A percentile compares a stretch with the other conserved stretches of the same genome.
These are phyloP conservation scores for Artibeus jamaicensis DNA, from an alignment of 2,797 vertebrate genomes.

Conservation along the genomic window DNA sequence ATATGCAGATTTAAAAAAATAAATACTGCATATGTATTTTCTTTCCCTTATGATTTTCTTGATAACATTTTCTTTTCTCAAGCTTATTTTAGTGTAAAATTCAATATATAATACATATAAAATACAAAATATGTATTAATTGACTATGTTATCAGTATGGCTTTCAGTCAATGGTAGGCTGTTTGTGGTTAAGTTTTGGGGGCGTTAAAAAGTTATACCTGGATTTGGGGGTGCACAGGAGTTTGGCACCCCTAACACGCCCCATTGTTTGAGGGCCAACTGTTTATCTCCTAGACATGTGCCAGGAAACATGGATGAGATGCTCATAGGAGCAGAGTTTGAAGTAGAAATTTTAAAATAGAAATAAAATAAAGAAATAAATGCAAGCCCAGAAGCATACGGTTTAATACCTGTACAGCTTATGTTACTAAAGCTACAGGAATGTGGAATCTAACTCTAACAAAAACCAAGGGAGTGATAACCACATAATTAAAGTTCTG, in stretches of 20 bases:
- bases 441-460: not conserved
- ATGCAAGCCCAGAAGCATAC: not conserved
- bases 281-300: not conserved
- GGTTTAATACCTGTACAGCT: not conserved
- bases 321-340: not conserved
- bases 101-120: not conserved
- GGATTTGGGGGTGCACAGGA: not conserved
- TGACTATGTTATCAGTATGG: not conserved
- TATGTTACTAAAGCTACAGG: not conserved
- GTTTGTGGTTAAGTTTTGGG: not conserved
- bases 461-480: not conserved
- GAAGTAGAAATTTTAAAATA: not conserved
- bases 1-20: fast-evolving
- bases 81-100: not conserved
- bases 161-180: not conserved
- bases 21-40: not conserved
- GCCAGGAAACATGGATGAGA: not conserved
- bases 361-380: not conserved
- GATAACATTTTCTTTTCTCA: not conserved
- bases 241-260: too few relatives aligned
- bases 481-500: not conserved
- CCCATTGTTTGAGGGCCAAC: not conserved
- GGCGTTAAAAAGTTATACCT: not conserved
- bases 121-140: not conserved
- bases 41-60: not conserved